Percentiles rank a stretch among this genome's conserved stretches.
Conservation (phyloP, 2,797 vertebrate genomes). For the Ptychobarbus kaznakovi region DNA sequence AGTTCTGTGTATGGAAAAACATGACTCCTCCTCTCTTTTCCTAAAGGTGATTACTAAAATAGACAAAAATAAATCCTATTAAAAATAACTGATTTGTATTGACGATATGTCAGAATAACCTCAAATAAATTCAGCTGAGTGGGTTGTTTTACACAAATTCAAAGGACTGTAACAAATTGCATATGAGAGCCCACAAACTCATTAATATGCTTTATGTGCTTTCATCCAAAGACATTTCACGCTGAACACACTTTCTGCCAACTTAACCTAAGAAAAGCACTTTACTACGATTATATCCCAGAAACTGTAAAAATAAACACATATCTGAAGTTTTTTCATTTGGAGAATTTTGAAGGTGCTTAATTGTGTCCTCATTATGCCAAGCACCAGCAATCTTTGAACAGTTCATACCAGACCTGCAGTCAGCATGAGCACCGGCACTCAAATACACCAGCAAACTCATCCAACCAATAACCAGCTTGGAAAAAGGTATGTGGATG, state of each 20-base stretch:
- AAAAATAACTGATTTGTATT: not conserved
- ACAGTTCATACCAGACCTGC: conserved; percentile 33
- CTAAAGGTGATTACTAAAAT: not conserved
- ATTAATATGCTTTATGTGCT: conserved; percentile 82
- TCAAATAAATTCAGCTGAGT: not conserved
- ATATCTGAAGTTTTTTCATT: not conserved
- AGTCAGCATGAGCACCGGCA: conserved; percentile 65
- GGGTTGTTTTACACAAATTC: not conserved
- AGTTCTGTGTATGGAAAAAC: not conserved
- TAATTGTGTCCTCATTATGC: conserved; percentile 37
- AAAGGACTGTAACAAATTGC: conserved; percentile 71
- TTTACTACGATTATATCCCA: not conserved
- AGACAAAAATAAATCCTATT: not conserved
- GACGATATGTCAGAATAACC: not conserved
- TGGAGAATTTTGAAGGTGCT: conserved; percentile 38
- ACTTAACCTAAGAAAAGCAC: not conserved
- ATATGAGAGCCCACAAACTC: conserved; percentile 78
- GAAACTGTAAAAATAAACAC: not conserved
- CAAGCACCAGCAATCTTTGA: conserved; percentile 29
- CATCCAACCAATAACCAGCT: conserved; percentile 36
- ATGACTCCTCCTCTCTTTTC: not conserved
- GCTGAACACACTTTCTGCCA: not conserved
- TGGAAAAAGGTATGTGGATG: conserved; percentile 72
- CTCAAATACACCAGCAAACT: conserved; percentile 53
- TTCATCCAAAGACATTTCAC: conserved; percentile 23